These are phyloP conservation scores for Drosophila nr. perissopoda DNA, from an alignment of 2,888 invertebrate genomes.

Conservation along the genomic window DNA sequence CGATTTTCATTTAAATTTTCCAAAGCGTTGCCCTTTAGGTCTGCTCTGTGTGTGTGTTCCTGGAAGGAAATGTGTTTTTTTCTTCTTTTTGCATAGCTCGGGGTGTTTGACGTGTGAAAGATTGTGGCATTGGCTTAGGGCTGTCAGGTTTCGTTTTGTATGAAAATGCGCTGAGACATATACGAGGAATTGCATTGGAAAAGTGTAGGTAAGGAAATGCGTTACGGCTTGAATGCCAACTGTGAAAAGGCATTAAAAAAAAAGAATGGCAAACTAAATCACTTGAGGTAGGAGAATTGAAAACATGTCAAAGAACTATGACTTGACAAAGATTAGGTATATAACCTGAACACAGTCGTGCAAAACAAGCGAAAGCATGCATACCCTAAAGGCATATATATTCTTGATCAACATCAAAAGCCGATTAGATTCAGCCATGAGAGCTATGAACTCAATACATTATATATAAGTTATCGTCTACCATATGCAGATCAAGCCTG, in stretches of 20 bases:
- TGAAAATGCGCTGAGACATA: constrained; percentile 35
- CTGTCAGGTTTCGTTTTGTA: constrained; percentile 53
- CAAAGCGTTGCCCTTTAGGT: constrained; percentile 64
- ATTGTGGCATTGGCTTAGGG: constrained; percentile 60
- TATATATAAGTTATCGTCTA: not conserved
- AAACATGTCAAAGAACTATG: not conserved
- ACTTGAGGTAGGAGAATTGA: constrained; percentile 2
- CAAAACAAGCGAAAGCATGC: not conserved
- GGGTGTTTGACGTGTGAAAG: constrained; percentile 61
- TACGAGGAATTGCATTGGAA: constrained; percentile 40
- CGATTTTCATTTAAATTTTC: constrained; percentile 75
- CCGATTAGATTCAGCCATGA: too few relatives aligned
- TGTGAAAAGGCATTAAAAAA: constrained; percentile 9
- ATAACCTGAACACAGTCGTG: not conserved
- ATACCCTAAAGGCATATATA: not conserved
- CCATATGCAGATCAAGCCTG: not conserved
- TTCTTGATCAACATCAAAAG: not conserved
- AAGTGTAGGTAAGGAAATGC: not conserved
- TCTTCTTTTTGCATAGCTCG: constrained; percentile 38
- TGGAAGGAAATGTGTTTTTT: constrained; percentile 55
- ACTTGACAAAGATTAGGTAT: not conserved
- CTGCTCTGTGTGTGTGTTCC: constrained; percentile 30
- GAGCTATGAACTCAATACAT: not conserved
- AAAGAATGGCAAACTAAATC: not conserved
- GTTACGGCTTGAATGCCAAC: constrained; percentile 6